Evolutionary conservation across 64 coral and sea anemone species (phyloP).

Genomic region (Anthopleura sola): DNA sequence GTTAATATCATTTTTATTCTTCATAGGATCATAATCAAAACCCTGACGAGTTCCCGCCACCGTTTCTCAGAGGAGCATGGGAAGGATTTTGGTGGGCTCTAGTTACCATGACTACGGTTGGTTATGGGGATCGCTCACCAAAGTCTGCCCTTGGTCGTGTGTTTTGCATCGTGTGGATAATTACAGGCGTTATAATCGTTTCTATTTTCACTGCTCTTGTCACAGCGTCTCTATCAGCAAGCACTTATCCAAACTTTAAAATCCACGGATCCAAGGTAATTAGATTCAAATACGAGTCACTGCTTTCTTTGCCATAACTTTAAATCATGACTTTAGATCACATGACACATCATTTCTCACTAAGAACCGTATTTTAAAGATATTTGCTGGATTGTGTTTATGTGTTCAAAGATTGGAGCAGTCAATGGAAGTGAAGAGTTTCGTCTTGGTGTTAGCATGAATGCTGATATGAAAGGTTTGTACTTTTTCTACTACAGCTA

Average conservation of each 20-base stretch:
- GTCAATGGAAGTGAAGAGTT: conserved; percentile 91
- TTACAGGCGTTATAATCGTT: conserved; percentile 78
- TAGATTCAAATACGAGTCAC: background rate
- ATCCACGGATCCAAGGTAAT: conserved; percentile 66
- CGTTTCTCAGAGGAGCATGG: conserved; percentile 82
- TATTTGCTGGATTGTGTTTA: background rate
- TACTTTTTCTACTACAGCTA: too few species aligned
- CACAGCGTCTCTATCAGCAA: conserved; percentile 79
- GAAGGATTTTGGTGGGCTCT: conserved; percentile 97
- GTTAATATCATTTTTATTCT: background rate
- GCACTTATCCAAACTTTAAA: conserved; percentile 79
- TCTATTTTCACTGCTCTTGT: conserved; percentile 92
- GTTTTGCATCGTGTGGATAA: conserved; percentile 87
- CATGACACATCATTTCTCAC: too few species aligned
- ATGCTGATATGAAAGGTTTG: conserved; percentile 88
- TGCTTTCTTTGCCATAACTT: too few species aligned
- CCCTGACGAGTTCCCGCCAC: conserved; percentile 77
- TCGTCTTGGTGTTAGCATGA: conserved; percentile 80
- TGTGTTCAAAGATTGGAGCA: conserved; percentile 66
- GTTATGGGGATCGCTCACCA: conserved; percentile 88
- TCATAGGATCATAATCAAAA: conserved; percentile 79
- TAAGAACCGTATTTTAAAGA: too few species aligned
- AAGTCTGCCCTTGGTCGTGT: conserved; percentile 85
- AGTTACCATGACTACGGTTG: conserved; percentile 95
- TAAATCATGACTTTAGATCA: too few species aligned